Evolutionary conservation across 2,888 invertebrate genomes (phyloP), one percentile per base, ranked within the genome.

Genomic region (Allophyes oxyacanthae): DNA sequence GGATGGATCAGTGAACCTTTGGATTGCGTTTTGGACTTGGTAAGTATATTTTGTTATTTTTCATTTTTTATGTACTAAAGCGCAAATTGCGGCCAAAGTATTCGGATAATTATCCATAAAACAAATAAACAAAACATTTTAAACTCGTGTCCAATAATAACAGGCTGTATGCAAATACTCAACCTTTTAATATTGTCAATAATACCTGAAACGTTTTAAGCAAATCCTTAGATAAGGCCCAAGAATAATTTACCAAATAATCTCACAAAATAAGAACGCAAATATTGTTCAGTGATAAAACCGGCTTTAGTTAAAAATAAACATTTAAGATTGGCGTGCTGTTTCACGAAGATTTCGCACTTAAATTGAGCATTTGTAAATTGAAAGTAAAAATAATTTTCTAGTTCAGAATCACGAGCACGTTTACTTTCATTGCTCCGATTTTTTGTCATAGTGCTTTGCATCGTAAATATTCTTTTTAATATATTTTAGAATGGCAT

Each of bases 1-100:
- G 86, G 89, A 87, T 79, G 83, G 86, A 88, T 87, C 85, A 83
- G 85, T 88, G 84, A 86, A 83, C 81, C 81, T 86, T 92, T 92
- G 92, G 92, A 92, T 92, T 92, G 92, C 92, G 88, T 84, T 90
- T 91, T 88, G 92, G 91, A 92, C 85, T 82, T 77, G 88, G 92
- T 92, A 71, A 91, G 91, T 89, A 62, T 52, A 50, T 49, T 65
- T 65, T 58, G 55, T 53, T 52, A 46, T 45, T 46, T 51, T 60
- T 64, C 46, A 20, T 53, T 51, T 30, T 11, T 32, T 9, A 11
- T 42, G 33, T n/a, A n/a, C 0, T 43, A 33, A 33, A 37, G 30
- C 7, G 15, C 7, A 50, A 37, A 48, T 38, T 46, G 51, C 20
- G 15, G 14, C 6, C 6, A 28, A 7, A 48, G 6, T 33, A 36